Evolutionary conservation across 2,113 vertebrate species (phyloP).

Genomic region (Cynopterus brachyotis): DNA sequence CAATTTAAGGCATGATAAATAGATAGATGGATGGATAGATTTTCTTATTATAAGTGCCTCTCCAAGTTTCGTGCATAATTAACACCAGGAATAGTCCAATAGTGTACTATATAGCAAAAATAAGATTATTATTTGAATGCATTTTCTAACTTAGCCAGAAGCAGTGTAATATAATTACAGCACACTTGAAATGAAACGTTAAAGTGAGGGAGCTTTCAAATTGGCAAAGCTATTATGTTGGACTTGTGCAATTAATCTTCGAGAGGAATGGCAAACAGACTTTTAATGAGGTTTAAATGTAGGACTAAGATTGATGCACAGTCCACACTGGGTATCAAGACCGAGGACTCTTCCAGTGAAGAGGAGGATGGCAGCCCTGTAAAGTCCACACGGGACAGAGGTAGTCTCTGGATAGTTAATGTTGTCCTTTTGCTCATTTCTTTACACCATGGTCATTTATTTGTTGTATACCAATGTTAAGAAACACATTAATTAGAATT

Average conservation of each 20-base stretch:
- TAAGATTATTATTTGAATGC: conserved; percentile 70
- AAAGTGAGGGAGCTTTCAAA: conserved; percentile 73
- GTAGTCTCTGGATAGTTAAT: neutral
- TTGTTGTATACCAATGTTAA: neutral
- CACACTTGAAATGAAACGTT: conserved; percentile 74
- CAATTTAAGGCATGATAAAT: neutral
- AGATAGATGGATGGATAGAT: neutral
- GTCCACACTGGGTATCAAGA: neutral
- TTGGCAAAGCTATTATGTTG: conserved; percentile 67
- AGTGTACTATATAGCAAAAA: conserved; percentile 24
- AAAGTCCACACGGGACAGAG: neutral
- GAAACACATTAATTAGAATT: neutral
- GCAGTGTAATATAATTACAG: conserved; percentile 75
- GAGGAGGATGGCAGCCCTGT: neutral
- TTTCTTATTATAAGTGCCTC: neutral
- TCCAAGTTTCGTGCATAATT: conserved; percentile 60
- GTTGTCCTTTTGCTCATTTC: neutral
- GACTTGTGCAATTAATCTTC: conserved; percentile 74
- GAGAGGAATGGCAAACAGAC: conserved; percentile 62
- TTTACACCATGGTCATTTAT: neutral
- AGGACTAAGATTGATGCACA: conserved; percentile 57
- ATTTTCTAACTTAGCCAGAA: conserved; percentile 75
- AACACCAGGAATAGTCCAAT: neutral
- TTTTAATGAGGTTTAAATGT: conserved; percentile 79
- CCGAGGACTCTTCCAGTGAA: neutral